Base-by-base conservation (phyloP, 1,140 invertebrate genomes). In the Hydropsyche tenuis region DNA sequence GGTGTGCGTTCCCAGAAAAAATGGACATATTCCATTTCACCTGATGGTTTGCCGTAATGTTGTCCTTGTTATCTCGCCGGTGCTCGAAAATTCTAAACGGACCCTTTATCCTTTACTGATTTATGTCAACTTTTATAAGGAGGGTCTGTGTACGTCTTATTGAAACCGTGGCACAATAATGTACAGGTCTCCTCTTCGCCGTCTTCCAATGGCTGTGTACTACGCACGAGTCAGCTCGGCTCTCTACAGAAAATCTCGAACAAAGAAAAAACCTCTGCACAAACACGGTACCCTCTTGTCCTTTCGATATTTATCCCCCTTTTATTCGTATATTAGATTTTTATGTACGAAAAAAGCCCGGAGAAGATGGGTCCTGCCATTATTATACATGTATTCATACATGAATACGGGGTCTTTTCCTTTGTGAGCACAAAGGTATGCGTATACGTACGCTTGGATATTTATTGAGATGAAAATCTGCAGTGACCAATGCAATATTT, bases 101-200 rank as follows among this genome's bases (percentile, higher is more conserved):
- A 12, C 43, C 62, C 62, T 76, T 76, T 73, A 73, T 73, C 46
- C 72, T 71, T 72, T 66, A 64, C 60, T 76, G 68, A 73, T 76
- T 72, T 76, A 73, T 76, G 60, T 72, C 60, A 73, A 73, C 71
- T 64, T 73, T 66, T 70, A 71, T 71, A 71, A 75, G 68, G 63
- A 75, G 68, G 68, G 72, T 60, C 23, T 22, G 11, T 20, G 22
- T 6, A 7, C 64, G 14, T 66, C 72, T 73, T 64, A 73, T 76
- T 73, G 72, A 76, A 76, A 76, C 51, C 27, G 42, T 46, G 22
- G 62, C 69, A 76, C 63, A 76, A 76, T 76, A 73, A 62, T 56
- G 37, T 30, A 70, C 53, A 69, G 27, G 64, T 62, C 42, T 68
- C 64, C 20, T 43, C 20, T 25, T 48, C 37, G 60, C n/a, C n/a